phyloP scores from a whole-genome alignment of 2,797 vertebrate species.

The Pseudocheirus occidentalis region DNA sequence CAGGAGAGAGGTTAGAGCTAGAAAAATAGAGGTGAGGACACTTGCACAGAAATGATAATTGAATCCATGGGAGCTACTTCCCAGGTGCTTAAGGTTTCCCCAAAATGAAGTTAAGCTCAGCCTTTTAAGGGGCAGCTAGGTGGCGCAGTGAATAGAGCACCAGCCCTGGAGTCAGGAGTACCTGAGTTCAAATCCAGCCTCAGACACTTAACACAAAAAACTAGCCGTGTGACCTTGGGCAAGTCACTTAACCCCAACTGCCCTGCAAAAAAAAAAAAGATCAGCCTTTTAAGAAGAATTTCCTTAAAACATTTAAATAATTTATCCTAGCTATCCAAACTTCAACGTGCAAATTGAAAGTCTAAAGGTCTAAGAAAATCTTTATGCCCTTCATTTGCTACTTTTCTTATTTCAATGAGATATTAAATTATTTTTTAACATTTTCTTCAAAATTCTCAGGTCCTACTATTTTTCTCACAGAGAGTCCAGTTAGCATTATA shows the following conservation, averaged over 20 bases:
- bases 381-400: background rate
- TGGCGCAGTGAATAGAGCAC: no score
- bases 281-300: background rate
- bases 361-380: background rate
- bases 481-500: background rate
- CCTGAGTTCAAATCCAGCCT: no score
- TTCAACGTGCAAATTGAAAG: background rate
- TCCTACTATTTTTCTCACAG: background rate
- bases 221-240: no score
- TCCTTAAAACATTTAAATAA: background rate
- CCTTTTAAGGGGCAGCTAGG: background rate
- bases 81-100: background rate
- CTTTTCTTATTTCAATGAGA: background rate
- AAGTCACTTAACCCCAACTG: no score
- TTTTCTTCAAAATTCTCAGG: background rate
- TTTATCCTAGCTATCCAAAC: accelerated
- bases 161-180: no score
- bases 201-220: no score
- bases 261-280: background rate
- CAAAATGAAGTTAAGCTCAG: background rate
- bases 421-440: background rate
- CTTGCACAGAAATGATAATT: background rate
- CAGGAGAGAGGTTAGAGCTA: background rate
- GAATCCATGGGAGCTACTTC: background rate
- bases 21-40: background rate